A percentile compares a stretch with the other conserved stretches of the same genome.
Evolutionary conservation across 37 sponge, comb jelly and placozoan species (phyloP).

Genomic region (Haliclona indistincta): DNA sequence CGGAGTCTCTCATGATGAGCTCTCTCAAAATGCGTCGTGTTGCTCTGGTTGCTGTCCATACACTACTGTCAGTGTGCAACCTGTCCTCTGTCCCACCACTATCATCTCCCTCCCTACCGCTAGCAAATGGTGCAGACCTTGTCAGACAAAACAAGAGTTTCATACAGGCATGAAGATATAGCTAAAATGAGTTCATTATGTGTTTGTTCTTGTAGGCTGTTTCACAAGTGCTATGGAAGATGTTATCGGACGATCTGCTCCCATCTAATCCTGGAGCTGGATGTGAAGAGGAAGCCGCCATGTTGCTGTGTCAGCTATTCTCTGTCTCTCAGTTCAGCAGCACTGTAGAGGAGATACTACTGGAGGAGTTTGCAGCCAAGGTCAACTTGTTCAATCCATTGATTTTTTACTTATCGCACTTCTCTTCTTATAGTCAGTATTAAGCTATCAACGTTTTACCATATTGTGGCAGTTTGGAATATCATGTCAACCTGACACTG

Average conservation of each 20-base stretch:
- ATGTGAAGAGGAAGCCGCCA: slow-evolving; percentile 31
- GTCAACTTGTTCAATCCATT: slow-evolving; percentile 10
- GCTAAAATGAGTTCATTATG: not conserved
- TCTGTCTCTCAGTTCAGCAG: not conserved
- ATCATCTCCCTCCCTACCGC: not conserved
- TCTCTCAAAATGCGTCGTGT: not conserved
- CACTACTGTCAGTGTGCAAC: slow-evolving; percentile 20
- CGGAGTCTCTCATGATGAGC: not conserved
- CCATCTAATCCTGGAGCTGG: not conserved
- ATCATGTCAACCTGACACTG: not conserved
- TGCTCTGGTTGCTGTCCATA: slow-evolving; percentile 5
- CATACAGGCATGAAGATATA: not conserved
- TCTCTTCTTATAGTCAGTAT: not conserved
- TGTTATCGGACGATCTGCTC: too few relatives aligned
- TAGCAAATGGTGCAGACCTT: not conserved
- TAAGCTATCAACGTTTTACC: slow-evolving; percentile 32
- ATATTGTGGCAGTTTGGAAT: slow-evolving; percentile 39
- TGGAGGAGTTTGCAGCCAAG: slow-evolving; percentile 34
- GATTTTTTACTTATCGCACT: not conserved
- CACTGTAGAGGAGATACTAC: slow-evolving; percentile 29
- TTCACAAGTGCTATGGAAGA: slow-evolving; percentile 33
- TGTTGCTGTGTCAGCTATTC: slow-evolving; percentile 32
- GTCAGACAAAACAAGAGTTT: not conserved
- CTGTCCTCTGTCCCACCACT: not conserved
- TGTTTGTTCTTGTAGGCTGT: slow-evolving; percentile 12